Evolutionary conservation across 2,888 invertebrate genomes (phyloP).

Genomic region (Mesorhabditis belari): DNA sequence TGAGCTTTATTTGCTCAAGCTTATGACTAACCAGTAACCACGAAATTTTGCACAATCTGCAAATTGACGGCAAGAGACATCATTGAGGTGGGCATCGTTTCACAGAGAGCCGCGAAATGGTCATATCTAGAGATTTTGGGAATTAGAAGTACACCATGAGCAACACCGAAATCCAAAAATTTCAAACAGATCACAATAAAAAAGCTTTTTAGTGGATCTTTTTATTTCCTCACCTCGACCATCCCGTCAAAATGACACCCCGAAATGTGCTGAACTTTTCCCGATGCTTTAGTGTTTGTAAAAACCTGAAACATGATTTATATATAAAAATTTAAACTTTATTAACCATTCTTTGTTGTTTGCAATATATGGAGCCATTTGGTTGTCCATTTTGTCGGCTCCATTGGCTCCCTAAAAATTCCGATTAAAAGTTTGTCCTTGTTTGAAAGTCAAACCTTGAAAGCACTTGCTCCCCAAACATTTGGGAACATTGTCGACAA

Average conservation of each 20-base stretch:
- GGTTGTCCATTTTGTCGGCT: conserved; percentile 23
- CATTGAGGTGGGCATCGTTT: conserved; percentile 35
- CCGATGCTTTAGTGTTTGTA: conserved; percentile 24
- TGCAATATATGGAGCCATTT: conserved; percentile 28
- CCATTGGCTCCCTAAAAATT: conserved; percentile 31
- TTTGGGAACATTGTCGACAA: conserved; percentile 61
- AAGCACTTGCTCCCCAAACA: conserved; percentile 70
- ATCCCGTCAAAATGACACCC: conserved; percentile 34
- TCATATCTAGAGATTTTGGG: conserved; percentile 21
- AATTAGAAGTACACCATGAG: too few relatives aligned
- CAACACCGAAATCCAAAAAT: too few relatives aligned
- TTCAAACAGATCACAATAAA: too few relatives aligned
- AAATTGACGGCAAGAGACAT: conserved; percentile 27
- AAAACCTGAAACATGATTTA: conserved; percentile 3
- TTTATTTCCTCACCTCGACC: conserved; percentile 38
- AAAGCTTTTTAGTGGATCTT: too few relatives aligned
- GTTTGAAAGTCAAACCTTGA: conserved; percentile 59
- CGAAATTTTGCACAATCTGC: conserved; percentile 22
- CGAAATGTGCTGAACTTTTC: conserved; percentile 20
- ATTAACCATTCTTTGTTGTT: conserved; percentile 33
- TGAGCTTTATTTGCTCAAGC: neutral
- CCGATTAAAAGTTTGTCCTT: neutral
- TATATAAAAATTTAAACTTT: neutral
- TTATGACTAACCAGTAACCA: conserved; percentile 17
- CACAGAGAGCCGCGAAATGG: conserved; percentile 34